These are phyloP conservation scores for Fistularia tabacaria DNA, from an alignment of 2,797 vertebrate species.

Conservation along the genomic window DNA sequence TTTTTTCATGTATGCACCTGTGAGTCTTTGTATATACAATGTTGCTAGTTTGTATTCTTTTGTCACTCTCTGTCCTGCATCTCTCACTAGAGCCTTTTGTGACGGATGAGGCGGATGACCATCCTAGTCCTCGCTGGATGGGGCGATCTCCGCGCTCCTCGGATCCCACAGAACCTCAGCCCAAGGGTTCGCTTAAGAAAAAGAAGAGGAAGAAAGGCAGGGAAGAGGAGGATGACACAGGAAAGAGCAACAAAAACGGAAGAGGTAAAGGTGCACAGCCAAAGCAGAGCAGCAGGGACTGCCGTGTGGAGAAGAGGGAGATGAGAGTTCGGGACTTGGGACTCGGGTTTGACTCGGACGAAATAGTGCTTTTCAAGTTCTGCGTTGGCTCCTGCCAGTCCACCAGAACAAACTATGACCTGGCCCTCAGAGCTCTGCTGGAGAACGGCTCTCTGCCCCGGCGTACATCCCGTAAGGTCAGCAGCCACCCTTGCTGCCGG, in stretches of 20 bases:
- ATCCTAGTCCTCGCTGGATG: conserved; percentile 68
- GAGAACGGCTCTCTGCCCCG: conserved; percentile 74
- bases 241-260: conserved; percentile 33
- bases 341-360: conserved; percentile 89
- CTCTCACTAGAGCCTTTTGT: conserved; percentile 59
- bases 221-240: conserved; percentile 44
- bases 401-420: conserved; percentile 84
- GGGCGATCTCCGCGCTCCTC: conserved; percentile 61
- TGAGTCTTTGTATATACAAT: neutral
- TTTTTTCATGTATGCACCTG: neutral
- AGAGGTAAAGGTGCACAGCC: conserved; percentile 39
- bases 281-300: conserved; percentile 77
- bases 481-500: conserved; percentile 88
- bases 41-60: neutral
- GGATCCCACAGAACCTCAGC: conserved; percentile 53
- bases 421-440: conserved; percentile 81
- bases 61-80: conserved; percentile 4
- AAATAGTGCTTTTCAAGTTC: conserved; percentile 92
- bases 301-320: conserved; percentile 82
- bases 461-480: conserved; percentile 67
- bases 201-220: conserved; percentile 71
- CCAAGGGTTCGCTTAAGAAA: conserved; percentile 66
- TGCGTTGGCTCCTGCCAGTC: conserved; percentile 89
- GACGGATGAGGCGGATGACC: conserved; percentile 70
- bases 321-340: conserved; percentile 89